Evolutionary conservation across 2,797 vertebrate genomes (phyloP).

Genomic region (Leptoclinus maculatus): DNA sequence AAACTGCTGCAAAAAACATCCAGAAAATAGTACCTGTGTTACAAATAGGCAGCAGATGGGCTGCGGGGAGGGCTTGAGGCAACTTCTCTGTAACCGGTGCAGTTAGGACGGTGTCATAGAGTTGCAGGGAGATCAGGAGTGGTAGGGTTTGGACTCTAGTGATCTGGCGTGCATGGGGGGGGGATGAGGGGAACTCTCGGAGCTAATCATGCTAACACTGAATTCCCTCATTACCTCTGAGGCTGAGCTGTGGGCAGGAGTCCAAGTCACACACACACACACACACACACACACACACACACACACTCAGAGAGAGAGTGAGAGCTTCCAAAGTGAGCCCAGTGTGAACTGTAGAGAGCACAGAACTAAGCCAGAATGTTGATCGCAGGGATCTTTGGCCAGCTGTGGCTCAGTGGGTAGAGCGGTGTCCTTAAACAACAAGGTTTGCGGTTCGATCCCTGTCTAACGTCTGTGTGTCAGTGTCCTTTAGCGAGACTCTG

Average conservation of each 20-base stretch:
- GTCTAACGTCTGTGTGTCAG: neutral
- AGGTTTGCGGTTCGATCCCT: neutral
- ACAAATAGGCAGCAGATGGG: conserved; percentile 48
- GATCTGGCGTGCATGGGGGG: conserved; percentile 37
- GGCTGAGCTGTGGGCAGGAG: conserved; percentile 59
- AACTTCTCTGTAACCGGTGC: conserved; percentile 35
- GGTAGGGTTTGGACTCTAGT: conserved; percentile 43
- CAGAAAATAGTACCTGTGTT: conserved; percentile 56
- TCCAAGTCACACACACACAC: conserved; percentile 54
- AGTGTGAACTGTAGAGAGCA: conserved; percentile 30
- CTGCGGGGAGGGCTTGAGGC: conserved; percentile 25
- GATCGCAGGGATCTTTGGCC: conserved; percentile 29
- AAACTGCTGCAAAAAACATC: conserved; percentile 37
- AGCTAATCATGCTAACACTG: conserved; percentile 72
- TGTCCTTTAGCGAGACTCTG: neutral
- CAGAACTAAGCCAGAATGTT: conserved; percentile 26
- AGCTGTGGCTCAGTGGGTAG: neutral
- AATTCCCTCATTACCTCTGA: conserved; percentile 69
- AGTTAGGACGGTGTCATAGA: conserved; percentile 29
- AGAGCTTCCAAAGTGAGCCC: conserved; percentile 37
- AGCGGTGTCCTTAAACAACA: neutral
- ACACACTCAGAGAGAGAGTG: conserved; percentile 24
- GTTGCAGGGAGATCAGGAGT: conserved; percentile 41
- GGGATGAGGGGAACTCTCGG: conserved; percentile 53
- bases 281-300: conserved; percentile 27